Percentiles rank a stretch among this genome's conserved stretches.
These are phyloP conservation scores for Acronicta leporina DNA, from an alignment of 2,888 invertebrate species.

Conservation along the genomic window DNA sequence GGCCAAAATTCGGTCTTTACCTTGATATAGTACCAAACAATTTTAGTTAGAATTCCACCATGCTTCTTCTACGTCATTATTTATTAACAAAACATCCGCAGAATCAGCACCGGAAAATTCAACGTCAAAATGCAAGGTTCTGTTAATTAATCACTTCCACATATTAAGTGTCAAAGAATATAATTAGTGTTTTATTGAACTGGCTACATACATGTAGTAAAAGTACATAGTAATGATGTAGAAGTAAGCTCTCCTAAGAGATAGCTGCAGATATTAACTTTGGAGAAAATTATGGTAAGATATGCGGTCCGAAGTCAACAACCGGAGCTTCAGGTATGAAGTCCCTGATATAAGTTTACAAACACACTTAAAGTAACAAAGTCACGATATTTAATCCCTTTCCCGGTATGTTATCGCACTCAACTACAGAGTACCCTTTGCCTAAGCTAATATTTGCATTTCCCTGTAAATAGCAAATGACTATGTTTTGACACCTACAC, in stretches of 20 bases:
- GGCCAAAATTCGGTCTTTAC: conserved; percentile 37
- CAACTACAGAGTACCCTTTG: conserved; percentile 65
- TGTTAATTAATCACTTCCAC: conserved; percentile 27
- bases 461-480: conserved; percentile 69
- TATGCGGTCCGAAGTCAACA: conserved; percentile 32
- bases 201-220: background rate
- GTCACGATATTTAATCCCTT: conserved; percentile 65
- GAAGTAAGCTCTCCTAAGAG: background rate
- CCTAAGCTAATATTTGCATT: conserved; percentile 75
- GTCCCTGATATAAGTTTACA: conserved; percentile 49
- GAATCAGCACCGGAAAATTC: conserved; percentile 28
- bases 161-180: conserved; percentile 21
- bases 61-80: conserved; percentile 39
- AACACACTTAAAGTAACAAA: conserved; percentile 56
- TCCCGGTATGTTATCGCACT: conserved; percentile 65
- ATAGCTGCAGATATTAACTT: conserved; percentile 10
- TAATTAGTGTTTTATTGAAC: conserved; percentile 21
- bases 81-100: conserved; percentile 40
- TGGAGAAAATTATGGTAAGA: conserved; percentile 28
- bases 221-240: background rate
- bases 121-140: conserved; percentile 25
- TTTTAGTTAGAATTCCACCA: conserved; percentile 44
- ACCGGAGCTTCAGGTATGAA: conserved; percentile 38
- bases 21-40: conserved; percentile 24
- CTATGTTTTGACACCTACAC: conserved; percentile 63